Base-by-base conservation (phyloP, 2,888 invertebrate genomes). In the Cephalotes varians region DNA sequence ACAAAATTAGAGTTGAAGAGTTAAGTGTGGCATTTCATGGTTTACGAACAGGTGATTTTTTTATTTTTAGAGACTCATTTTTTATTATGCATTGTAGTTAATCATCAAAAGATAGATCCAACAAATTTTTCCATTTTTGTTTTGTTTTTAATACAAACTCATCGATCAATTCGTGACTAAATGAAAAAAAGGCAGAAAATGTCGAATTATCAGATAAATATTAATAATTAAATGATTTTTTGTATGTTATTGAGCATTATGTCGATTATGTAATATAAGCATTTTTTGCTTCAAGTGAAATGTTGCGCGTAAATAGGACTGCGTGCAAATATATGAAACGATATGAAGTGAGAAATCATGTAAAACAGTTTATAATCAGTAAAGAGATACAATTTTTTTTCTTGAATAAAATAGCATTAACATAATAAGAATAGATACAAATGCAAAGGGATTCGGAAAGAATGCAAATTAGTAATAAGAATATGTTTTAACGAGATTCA, bases 41-140 rank as follows among this genome's bases (percentile, higher is more conserved):
- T 82, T 77, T 62, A 51, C 58, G 54, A 81, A 49, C 56, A 69
- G 81, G 40, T 84, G 51, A 77, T 81, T 62, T 85, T 77, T 88
- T 84, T 56, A 77, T 81, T 62, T 85, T 77, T 88, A 87, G 64
- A 74, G 72, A 62, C n/a, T 79, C 83, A 85, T 85, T 89, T 89
- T 71, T 87, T 67, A 65, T 40, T 83, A 76, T 62, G 37, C 49
- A 60, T 76, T 37, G 10, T 65, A 76, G 44, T 79, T 58, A 69
- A 58, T 79, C 9, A 67, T 37, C 15, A 5, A 28, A 44, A 21
- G 37, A 18, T 18, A 34, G 40, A 18, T 21, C 25, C 60, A 60
- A 60, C 12, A 44, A 34, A 49, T 64, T 49, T 15, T 6, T 77
- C 28, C 10, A 54, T 67, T 15, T 40, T 40, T n/a, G n/a, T 6